Evolutionary conservation across 2,797 vertebrate genomes (phyloP), one percentile per base, ranked within the genome.

Genomic region (Smutsia temminckii): DNA sequence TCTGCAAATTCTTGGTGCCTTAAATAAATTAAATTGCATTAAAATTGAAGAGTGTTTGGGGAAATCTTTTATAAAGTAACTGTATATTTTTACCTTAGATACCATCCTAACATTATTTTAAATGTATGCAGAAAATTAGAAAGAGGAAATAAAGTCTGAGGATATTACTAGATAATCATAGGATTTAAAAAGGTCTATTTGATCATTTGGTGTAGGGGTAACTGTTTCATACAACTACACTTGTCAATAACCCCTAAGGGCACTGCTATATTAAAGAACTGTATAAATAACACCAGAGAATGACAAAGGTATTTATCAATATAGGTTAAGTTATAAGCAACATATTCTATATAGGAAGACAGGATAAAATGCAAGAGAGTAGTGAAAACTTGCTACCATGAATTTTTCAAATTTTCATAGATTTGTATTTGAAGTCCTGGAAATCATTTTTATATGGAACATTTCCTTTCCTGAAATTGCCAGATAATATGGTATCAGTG

Each of bases 71-170:
- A 51, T 32, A 37, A 21, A 71, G 1, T 85, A 34, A 79, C 5
- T 21, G 21, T 18, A 21, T 77, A 59, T 46, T 84, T 77, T 94
- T 49, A 8, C 3, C 90, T 86, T 77, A 88, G 37, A 93, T 6
- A 32, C 7, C 84, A 77, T 51, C 8, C 1, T 51, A 69, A 37
- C 13, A 29, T 85, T 86, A 40, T 63, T 57, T 75, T 57, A 53
- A 93, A 88, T 91, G 2, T 46, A 51, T 79, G 21, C 29, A 64
- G 10, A 94, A 89, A 86, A 91, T 80, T 64, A 88, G 34, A 80
- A 86, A 51, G 11, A 71, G 18, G 6, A 74, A 96, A 27, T 79
- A n/a, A 87, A 89, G 84, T 79, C 6, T 86, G 34, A 94, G 20
- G 6, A 55, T 42, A 25, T 72, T 63, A 6, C 21, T 53, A 51